These are phyloP conservation scores for Hylia prasina DNA, from an alignment of 2,113 vertebrate species.

Conservation along the genomic window DNA sequence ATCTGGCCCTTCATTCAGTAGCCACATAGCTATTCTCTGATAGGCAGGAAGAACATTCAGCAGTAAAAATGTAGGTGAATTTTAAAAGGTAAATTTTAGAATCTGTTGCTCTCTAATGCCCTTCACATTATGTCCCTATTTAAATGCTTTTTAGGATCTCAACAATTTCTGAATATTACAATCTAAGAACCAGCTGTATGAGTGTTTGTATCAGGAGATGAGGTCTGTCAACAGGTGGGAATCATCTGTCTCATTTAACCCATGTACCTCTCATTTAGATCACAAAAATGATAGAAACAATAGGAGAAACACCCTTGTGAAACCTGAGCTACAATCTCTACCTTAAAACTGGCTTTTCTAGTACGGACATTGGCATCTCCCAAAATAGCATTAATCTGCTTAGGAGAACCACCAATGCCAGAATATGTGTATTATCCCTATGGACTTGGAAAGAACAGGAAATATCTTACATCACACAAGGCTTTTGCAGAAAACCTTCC, in stretches of 20 bases:
- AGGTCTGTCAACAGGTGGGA: not conserved
- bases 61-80: not conserved
- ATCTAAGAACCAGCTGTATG: not conserved
- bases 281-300: not conserved
- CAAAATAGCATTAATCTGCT: not conserved
- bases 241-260: not conserved
- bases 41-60: not conserved
- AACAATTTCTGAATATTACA: not conserved
- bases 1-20: not conserved
- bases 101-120: not conserved
- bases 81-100: not conserved
- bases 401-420: not conserved
- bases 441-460: not conserved
- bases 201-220: not conserved
- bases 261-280: not conserved
- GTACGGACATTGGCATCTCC: not conserved
- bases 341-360: not conserved
- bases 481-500: not conserved
- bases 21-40: not conserved
- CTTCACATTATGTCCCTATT: not conserved
- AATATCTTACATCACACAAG: not conserved
- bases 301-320: not conserved
- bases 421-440: not conserved
- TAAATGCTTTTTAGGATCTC: not conserved
- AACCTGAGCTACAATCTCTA: not conserved